Percentiles rank a stretch among this genome's conserved stretches.
These are phyloP conservation scores for Hydractinia symbiolongicarpus DNA, from an alignment of 30 jellyfish, hydroid and myxozoan genomes.

Conservation along the genomic window DNA sequence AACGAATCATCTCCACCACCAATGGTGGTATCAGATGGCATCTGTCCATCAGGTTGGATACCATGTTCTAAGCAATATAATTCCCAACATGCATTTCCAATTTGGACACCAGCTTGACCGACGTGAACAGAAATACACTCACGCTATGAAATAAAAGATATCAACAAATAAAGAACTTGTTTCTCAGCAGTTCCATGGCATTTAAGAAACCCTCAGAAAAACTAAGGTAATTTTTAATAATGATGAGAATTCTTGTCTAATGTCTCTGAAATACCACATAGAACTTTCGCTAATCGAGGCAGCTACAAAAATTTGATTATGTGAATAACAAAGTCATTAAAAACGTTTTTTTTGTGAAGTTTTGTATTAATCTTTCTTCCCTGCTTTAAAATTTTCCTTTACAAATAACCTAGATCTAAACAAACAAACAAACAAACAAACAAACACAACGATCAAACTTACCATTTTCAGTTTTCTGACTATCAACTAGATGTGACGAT, in stretches of 20 bases:
- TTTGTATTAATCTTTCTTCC: too few species aligned
- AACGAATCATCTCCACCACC: slow-evolving; percentile 32
- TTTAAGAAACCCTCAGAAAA: neutral
- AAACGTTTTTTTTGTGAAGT: too few species aligned
- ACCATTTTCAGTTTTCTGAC: too few species aligned
- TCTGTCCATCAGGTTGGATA: slow-evolving; percentile 33
- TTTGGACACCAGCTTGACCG: slow-evolving; percentile 39
- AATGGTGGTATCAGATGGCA: slow-evolving; percentile 18
- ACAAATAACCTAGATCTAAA: too few species aligned
- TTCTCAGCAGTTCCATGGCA: neutral
- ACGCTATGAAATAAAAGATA: neutral
- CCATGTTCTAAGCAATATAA: slow-evolving; percentile 23
- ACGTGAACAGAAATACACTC: slow-evolving; percentile 20
- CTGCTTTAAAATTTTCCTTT: too few species aligned
- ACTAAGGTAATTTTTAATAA: neutral
- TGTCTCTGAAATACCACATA: neutral
- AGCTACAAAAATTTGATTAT: too few species aligned
- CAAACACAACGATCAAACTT: too few species aligned
- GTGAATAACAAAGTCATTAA: too few species aligned
- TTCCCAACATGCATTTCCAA: slow-evolving; percentile 34
- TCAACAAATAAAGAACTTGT: neutral
- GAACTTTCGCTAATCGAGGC: too few species aligned
- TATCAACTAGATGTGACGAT: too few species aligned
- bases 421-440: too few species aligned
- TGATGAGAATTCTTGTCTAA: neutral